phyloP scores from a whole-genome alignment of 2,888 invertebrate genomes.

The Catocala fraxini region DNA sequence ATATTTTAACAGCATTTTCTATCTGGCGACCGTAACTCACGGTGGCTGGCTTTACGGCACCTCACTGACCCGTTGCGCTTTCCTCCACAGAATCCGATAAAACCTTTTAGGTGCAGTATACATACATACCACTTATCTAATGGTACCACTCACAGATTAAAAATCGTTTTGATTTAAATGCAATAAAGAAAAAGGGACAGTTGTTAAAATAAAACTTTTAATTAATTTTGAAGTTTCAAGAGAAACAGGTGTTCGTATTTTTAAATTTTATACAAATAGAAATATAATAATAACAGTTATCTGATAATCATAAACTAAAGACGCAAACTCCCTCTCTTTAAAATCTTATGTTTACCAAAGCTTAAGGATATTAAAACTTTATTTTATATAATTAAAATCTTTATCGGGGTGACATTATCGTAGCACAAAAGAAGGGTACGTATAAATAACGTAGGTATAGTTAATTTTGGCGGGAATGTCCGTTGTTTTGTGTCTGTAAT shows the following conservation, averaged over 20 bases:
- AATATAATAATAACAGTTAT: background rate
- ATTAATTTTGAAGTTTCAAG: background rate
- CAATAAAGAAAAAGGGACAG: too few relatives aligned
- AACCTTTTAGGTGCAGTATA: background rate
- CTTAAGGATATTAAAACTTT: slow-evolving; percentile 16
- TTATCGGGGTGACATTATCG: slow-evolving; percentile 29
- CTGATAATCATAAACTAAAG: background rate
- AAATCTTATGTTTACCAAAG: too few relatives aligned
- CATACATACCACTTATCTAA: background rate
- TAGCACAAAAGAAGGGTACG: slow-evolving; percentile 33
- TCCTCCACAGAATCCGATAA: slow-evolving; percentile 17
- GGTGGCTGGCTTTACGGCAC: slow-evolving; percentile 30
- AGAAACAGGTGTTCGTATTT: background rate
- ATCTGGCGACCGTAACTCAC: slow-evolving; percentile 37
- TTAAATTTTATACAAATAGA: background rate
- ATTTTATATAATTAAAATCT: slow-evolving; percentile 28
- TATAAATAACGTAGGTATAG: slow-evolving; percentile 16
- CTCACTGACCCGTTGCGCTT: slow-evolving; percentile 20
- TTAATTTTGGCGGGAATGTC: slow-evolving; percentile 38
- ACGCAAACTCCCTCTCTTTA: background rate
- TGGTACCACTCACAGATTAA: background rate
- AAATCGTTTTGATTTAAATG: too few relatives aligned
- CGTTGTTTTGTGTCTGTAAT: slow-evolving; percentile 45
- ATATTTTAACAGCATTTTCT: slow-evolving; percentile 49
- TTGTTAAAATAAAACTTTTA: background rate